Evolutionary conservation across 2,888 invertebrate genomes (phyloP).

Genomic region (Drosophila subquinaria): DNA sequence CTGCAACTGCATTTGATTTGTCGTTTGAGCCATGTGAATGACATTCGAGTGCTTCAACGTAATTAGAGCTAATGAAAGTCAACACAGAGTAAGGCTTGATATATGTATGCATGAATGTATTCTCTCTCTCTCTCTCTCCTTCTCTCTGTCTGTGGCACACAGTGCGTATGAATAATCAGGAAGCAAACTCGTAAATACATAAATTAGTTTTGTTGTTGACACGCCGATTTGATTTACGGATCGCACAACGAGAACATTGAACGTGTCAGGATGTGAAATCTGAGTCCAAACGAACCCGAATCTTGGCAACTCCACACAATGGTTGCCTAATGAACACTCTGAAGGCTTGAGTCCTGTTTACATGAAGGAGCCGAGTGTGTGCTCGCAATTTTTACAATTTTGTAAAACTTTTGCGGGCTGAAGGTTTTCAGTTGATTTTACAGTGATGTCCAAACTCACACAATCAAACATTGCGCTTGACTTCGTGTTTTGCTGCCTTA

Average conservation of each 20-base stretch:
- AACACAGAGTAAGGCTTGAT: conserved; percentile 6
- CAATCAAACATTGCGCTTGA: too few relatives aligned
- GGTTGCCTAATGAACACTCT: conserved; percentile 57
- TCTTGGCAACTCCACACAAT: conserved; percentile 49
- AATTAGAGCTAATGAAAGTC: conserved; percentile 72
- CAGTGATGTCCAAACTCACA: background rate
- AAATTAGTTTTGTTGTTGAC: conserved; percentile 74
- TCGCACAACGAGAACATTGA: conserved; percentile 1
- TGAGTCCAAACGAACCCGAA: conserved; percentile 13
- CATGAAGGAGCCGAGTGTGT: conserved; percentile 25
- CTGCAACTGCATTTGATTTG: conserved; percentile 64
- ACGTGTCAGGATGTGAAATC: conserved; percentile 37
- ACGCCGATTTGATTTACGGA: conserved; percentile 61
- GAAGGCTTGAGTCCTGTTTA: conserved; percentile 13
- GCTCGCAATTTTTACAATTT: conserved; percentile 37
- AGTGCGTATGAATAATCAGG: conserved; percentile 70
- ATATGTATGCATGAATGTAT: background rate
- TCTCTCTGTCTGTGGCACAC: conserved; percentile 14
- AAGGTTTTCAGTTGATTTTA: background rate
- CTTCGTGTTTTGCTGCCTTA: too few relatives aligned
- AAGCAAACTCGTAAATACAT: conserved; percentile 65
- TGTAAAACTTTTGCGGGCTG: conserved; percentile 41
- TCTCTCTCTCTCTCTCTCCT: background rate
- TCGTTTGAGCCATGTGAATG: conserved; percentile 62
- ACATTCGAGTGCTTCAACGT: conserved; percentile 62